Percentiles rank a stretch among this genome's conserved stretches.
Conservation (phyloP, 2,888 invertebrate species). For the Agriotes lineatus region DNA sequence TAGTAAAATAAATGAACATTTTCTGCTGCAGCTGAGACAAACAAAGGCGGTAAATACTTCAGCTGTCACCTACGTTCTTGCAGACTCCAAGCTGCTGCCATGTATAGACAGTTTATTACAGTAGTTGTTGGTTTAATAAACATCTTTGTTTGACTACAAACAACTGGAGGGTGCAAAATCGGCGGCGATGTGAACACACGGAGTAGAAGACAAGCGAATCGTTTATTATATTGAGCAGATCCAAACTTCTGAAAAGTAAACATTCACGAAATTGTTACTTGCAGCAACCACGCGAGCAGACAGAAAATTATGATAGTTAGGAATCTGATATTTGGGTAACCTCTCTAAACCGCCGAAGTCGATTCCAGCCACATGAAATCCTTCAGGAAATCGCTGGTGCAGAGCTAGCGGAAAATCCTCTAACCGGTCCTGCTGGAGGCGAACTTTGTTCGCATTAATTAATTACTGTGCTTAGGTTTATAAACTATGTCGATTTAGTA, state of each 20-base stretch:
- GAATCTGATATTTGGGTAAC: not conserved
- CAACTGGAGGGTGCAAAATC: not conserved
- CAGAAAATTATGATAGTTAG: conserved; percentile 6
- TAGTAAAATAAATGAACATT: not conserved
- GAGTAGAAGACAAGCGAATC: not conserved
- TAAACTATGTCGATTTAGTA: conserved; percentile 12
- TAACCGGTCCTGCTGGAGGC: conserved; percentile 6
- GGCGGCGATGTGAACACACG: not conserved
- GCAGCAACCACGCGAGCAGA: not conserved
- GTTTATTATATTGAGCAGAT: not conserved
- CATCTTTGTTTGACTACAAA: conserved; percentile 1
- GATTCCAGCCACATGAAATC: conserved; percentile 4
- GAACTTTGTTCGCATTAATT: conserved; percentile 9
- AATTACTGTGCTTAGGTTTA: conserved; percentile 11
- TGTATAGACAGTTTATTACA: not conserved
- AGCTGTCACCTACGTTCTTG: not conserved
- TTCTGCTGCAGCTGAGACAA: not conserved
- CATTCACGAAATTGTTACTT: not conserved
- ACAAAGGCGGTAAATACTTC: not conserved
- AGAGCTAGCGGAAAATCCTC: conserved; percentile 7
- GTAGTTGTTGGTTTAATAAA: conserved; percentile 5
- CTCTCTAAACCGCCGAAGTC: not conserved
- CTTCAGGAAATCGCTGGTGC: conserved; percentile 11
- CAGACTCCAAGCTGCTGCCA: not conserved
- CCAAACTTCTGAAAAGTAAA: conserved; percentile 11